phyloP scores from a whole-genome alignment of 2,888 invertebrate species.

The Sussaba pulchella region DNA sequence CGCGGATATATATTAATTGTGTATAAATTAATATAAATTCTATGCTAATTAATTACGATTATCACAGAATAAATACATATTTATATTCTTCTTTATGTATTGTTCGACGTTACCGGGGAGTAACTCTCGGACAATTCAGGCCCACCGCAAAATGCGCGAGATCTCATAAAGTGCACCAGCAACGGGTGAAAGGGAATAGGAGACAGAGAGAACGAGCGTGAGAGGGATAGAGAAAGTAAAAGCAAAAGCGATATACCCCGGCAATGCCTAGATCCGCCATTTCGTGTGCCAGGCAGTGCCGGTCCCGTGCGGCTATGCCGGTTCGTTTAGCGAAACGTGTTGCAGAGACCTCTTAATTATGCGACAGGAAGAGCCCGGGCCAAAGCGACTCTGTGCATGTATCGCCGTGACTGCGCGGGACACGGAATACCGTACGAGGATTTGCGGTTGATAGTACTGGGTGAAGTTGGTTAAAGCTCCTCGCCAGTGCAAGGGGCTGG shows the following conservation, averaged over 20 bases:
- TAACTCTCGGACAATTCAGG: slow-evolving; percentile 21
- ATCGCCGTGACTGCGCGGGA: slow-evolving; percentile 60
- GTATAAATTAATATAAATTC: no score
- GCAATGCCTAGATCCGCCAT: slow-evolving; percentile 55
- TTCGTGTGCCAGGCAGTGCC: slow-evolving; percentile 66
- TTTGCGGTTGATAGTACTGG: slow-evolving; percentile 62
- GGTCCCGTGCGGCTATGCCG: slow-evolving; percentile 43
- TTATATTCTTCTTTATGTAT: no score
- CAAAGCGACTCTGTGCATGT: slow-evolving; percentile 40
- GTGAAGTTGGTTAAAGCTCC: slow-evolving; percentile 62
- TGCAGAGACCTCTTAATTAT: slow-evolving; percentile 68
- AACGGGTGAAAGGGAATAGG: no score
- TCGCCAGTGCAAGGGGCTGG: not conserved
- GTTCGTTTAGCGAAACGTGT: slow-evolving; percentile 51
- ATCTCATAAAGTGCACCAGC: slow-evolving; percentile 40
- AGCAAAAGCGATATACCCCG: slow-evolving; percentile 39
- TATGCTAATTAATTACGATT: no score
- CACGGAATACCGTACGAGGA: slow-evolving; percentile 62
- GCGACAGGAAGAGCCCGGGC: slow-evolving; percentile 53
- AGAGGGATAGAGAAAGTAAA: not conserved
- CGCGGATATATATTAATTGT: no score
- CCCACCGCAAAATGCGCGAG: slow-evolving; percentile 27
- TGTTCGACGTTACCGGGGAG: slow-evolving; percentile 1
- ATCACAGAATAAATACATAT: no score
- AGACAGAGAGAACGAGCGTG: not conserved